Conservation (phyloP, 2,797 vertebrate genomes). For the Cuniculus paca region DNA sequence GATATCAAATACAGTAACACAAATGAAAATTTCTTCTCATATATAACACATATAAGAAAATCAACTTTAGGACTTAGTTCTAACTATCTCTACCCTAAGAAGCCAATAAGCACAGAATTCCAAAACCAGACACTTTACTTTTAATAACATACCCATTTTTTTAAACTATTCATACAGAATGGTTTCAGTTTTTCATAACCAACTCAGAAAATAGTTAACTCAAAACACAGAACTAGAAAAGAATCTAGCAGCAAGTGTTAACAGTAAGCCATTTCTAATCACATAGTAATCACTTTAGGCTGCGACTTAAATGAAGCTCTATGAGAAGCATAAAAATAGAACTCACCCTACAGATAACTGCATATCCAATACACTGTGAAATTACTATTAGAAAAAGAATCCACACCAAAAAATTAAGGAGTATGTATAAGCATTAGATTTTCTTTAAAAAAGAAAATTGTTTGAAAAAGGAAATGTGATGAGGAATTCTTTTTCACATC, state of each 20-base stretch:
- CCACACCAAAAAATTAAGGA: slow-evolving; percentile 40
- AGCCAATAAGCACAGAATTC: background rate
- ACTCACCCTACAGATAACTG: slow-evolving; percentile 47
- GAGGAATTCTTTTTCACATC: slow-evolving; percentile 37
- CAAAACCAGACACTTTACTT: background rate
- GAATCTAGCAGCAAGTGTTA: background rate
- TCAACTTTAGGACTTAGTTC: slow-evolving; percentile 12
- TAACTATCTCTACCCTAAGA: background rate
- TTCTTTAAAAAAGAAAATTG: slow-evolving; percentile 30
- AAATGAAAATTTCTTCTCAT: background rate
- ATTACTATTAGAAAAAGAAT: background rate
- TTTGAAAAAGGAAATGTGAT: background rate
- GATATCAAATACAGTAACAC: background rate
- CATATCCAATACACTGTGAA: slow-evolving; percentile 38
- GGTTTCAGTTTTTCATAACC: slow-evolving; percentile 6
- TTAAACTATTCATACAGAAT: background rate
- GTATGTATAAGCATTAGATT: background rate
- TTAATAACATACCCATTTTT: background rate
- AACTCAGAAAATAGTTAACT: slow-evolving; percentile 41
- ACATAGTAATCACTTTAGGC: slow-evolving; percentile 16
- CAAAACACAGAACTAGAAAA: slow-evolving; percentile 57
- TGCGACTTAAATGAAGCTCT: slow-evolving; percentile 55
- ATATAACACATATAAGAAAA: slow-evolving; percentile 15
- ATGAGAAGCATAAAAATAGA: slow-evolving; percentile 58
- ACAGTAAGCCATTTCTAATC: slow-evolving; percentile 40